Conservation (phyloP, 2,113 vertebrate genomes). For the Indri indri region DNA sequence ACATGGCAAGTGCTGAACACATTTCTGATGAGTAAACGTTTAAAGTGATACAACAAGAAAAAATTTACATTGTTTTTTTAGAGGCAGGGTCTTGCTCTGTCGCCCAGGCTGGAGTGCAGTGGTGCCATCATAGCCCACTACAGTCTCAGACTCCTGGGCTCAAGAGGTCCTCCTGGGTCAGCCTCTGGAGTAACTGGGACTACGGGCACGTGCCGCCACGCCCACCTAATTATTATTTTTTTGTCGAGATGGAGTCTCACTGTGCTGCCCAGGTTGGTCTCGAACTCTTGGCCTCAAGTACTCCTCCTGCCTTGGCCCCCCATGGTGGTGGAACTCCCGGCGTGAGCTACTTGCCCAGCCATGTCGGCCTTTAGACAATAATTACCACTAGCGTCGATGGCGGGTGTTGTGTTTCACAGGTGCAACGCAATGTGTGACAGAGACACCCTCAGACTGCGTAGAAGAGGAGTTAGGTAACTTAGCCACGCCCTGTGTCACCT, state of each 20-base stretch:
- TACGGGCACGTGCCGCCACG: fast-evolving
- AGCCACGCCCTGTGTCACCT: no score
- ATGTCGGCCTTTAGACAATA: background rate
- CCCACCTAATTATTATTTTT: background rate
- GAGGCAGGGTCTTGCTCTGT: background rate
- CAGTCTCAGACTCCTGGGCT: background rate
- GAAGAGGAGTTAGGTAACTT: background rate
- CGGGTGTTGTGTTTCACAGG: background rate
- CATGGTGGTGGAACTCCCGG: background rate
- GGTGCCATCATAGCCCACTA: no score
- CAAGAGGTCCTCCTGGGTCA: background rate
- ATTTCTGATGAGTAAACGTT: background rate
- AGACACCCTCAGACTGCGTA: background rate
- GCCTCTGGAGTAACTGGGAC: background rate
- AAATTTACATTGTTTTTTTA: background rate
- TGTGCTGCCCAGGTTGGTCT: background rate
- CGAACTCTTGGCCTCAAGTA: background rate
- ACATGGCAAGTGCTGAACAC: background rate
- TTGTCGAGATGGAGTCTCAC: background rate
- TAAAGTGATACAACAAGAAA: background rate
- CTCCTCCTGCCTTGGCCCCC: background rate
- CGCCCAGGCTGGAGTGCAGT: background rate
- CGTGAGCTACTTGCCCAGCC: background rate
- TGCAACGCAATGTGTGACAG: background rate
- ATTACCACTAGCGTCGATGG: background rate